Base-by-base conservation (phyloP, 2,888 invertebrate species). In the Epinotia demarniana region DNA sequence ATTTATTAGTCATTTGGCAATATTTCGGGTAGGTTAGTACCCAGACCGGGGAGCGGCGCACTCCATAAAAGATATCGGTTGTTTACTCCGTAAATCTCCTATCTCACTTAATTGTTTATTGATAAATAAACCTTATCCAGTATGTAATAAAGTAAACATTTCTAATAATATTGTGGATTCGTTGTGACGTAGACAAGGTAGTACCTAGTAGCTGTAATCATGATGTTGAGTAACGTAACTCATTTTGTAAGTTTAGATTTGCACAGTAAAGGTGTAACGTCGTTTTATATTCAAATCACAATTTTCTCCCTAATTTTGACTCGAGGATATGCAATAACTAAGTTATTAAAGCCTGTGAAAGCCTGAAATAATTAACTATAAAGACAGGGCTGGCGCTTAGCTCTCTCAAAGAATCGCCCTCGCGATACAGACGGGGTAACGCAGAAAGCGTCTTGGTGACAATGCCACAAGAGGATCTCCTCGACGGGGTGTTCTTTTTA, bases 1-100 rank as follows among this genome's bases (percentile, higher is more conserved):
- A 87, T 91, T 92, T 91, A 90, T 90, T 85, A 87, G 84, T 79
- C 77, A 79, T 83, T 81, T 78, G 73, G 78, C 62, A 71, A 77
- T 78, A 80, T 80, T 80, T 63, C 76, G 75, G 77, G 68, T 77
- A 79, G 79, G 70, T 66, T 60, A 71, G 68, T 75, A 75, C 75
- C 69, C 61, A 58, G 11, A 33, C 39, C 67, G 69, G 72, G 77
- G 77, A 60, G 77, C 46, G 77, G 77, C 71, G 33, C 55, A 64
- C 57, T 68, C 64, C 64, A 73, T 76, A 66, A 75, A 74, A 75
- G 23, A 53, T 75, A 43, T 66, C 58, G 68, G 9, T 43, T n/a
- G 39, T 12, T 68, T 68, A 58, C 57, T 57, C 43, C 5, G 2
- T 39, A n/a, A 57, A 68, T 58, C 68, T 68, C 39, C 8, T 46